Evolutionary conservation across 1,140 invertebrate species (phyloP).

Genomic region (Ceratina calcarata): DNA sequence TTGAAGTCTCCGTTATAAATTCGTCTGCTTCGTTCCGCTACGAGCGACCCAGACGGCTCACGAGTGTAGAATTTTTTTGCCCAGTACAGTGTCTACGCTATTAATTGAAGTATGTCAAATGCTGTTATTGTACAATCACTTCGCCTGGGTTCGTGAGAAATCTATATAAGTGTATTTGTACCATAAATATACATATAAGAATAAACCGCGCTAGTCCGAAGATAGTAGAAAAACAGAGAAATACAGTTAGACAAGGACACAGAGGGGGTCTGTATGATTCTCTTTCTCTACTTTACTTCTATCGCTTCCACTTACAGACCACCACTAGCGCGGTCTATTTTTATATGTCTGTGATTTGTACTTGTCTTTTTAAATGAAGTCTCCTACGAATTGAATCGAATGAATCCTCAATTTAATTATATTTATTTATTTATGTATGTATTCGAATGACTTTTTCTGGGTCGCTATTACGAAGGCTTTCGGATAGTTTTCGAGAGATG

Average conservation of each 20-base stretch:
- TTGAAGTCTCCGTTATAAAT: background rate
- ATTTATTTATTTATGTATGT: background rate
- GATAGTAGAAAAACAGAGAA: no score
- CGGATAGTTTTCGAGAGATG: background rate
- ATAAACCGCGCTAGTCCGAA: no score
- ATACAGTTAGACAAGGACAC: no score
- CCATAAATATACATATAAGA: no score
- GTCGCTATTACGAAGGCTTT: background rate
- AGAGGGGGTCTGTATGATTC: no score
- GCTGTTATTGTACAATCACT: background rate
- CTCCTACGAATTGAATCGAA: background rate
- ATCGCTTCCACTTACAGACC: no score
- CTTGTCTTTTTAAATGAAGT: background rate
- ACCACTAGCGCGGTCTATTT: no score
- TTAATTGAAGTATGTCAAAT: background rate
- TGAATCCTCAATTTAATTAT: conserved; percentile 9
- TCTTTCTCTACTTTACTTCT: no score
- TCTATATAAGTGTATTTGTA: no score
- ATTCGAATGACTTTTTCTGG: background rate
- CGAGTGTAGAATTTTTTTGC: background rate
- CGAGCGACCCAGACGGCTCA: background rate
- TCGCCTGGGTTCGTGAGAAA: background rate
- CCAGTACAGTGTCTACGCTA: background rate
- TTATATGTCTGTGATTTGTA: no score
- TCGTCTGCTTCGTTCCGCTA: conserved; percentile 1